phyloP scores from a whole-genome alignment of 2,797 vertebrate genomes.

The Loris lydekkerianus region DNA sequence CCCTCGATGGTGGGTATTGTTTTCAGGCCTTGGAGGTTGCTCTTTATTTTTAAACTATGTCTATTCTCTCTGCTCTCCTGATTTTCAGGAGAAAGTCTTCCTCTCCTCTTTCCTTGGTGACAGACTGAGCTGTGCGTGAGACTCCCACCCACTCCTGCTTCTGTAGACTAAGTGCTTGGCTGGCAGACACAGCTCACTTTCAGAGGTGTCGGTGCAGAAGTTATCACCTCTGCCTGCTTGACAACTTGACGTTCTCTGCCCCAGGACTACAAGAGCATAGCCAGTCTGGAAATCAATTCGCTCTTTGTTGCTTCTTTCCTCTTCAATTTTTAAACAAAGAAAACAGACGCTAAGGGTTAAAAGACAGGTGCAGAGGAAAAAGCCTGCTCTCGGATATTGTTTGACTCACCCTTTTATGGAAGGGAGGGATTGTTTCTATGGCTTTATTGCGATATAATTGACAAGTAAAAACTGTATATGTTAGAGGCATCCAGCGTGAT shows the following conservation, averaged over 20 bases:
- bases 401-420: neutral
- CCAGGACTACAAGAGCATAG: neutral
- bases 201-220: neutral
- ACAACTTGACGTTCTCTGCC: neutral
- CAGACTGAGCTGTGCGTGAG: rapidly evolving
- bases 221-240: neutral
- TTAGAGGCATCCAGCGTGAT: neutral
- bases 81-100: neutral
- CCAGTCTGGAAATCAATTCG: neutral
- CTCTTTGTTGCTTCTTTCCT: neutral
- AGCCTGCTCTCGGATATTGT: neutral
- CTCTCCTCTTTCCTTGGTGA: neutral
- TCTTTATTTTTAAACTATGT: neutral
- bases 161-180: neutral
- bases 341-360: neutral
- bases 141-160: neutral
- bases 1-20: neutral
- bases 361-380: neutral
- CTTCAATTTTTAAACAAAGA: neutral
- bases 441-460: neutral
- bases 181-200: neutral
- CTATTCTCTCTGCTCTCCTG: neutral
- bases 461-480: neutral
- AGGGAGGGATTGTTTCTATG: neutral
- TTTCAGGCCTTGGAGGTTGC: neutral